These are phyloP conservation scores for Actenoides hombroni DNA, from an alignment of 2,113 vertebrate species.

Conservation along the genomic window DNA sequence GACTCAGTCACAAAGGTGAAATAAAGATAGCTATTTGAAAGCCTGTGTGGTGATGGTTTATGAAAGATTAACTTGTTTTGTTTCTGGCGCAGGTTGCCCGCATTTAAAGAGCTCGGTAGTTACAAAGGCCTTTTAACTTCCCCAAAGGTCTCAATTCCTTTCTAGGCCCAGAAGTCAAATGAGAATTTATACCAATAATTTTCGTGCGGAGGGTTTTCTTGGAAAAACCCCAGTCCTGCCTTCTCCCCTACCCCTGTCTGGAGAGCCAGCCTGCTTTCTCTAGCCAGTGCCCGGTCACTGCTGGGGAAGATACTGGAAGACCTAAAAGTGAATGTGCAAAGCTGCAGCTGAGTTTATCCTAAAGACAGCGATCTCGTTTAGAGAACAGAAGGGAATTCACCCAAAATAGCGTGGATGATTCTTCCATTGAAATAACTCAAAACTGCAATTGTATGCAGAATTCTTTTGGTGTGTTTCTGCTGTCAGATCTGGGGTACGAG, in stretches of 20 bases:
- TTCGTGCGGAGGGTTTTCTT: background rate
- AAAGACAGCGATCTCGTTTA: background rate
- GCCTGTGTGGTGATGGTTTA: slow-evolving; percentile 62
- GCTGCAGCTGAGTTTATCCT: slow-evolving; percentile 45
- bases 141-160: background rate
- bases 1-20: slow-evolving; percentile 53
- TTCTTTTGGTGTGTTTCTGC: slow-evolving; percentile 3
- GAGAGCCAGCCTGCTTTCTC: background rate
- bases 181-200: background rate
- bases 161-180: background rate
- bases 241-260: background rate
- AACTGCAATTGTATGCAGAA: background rate
- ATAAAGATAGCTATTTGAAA: slow-evolving; percentile 70
- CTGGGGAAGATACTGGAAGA: background rate
- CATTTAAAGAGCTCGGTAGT: background rate
- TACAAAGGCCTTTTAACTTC: background rate
- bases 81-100: background rate
- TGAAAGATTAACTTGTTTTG: background rate
- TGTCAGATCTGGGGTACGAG: background rate
- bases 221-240: background rate
- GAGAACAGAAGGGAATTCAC: background rate
- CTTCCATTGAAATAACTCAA: background rate
- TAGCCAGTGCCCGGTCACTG: background rate
- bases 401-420: slow-evolving; percentile 3
- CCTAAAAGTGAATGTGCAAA: background rate